A percentile compares a stretch with the other conserved stretches of the same genome.
phyloP scores from a whole-genome alignment of 2,113 vertebrate genomes.

The Pithys albifrons region DNA sequence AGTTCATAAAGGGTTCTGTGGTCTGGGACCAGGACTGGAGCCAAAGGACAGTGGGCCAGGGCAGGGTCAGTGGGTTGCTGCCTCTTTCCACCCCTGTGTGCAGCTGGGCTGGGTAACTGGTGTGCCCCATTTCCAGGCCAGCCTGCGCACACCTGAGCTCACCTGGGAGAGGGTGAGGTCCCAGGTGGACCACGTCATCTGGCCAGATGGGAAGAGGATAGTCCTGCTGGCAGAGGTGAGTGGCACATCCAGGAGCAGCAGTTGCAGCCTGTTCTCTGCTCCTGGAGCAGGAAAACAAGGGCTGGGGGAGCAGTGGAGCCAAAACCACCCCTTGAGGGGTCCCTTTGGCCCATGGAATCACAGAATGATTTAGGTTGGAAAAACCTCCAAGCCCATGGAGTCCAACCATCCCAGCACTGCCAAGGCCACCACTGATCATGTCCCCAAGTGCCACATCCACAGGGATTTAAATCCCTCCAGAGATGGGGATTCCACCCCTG shows the following conservation, averaged over 20 bases:
- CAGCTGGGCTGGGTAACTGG: too few relatives aligned
- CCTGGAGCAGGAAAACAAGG: not conserved
- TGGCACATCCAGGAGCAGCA: not conserved
- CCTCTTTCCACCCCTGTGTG: not conserved
- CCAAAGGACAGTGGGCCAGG: accelerated
- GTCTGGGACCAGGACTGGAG: accelerated
- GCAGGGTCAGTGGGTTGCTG: not conserved
- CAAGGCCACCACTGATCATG: not conserved
- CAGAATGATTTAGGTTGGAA: accelerated
- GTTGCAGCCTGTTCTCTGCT: not conserved
- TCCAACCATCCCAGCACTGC: not conserved
- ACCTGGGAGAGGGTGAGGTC: conserved; percentile 98
- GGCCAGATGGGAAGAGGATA: conserved; percentile 97
- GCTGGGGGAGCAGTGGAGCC: not conserved
- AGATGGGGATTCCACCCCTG: accelerated
- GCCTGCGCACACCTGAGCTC: conserved; percentile 93
- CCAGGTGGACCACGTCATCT: conserved; percentile 98
- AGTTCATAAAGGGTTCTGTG: not conserved
- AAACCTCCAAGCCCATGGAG: accelerated
- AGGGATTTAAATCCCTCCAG: accelerated
- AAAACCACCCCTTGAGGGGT: accelerated
- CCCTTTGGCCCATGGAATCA: not conserved
- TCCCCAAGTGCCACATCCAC: not conserved
- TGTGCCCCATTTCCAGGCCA: conserved; percentile 76
- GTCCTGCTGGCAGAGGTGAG: conserved; percentile 94